phyloP scores from a whole-genome alignment of 2,797 vertebrate genomes.

The Sternarchorhynchus goeldii region DNA sequence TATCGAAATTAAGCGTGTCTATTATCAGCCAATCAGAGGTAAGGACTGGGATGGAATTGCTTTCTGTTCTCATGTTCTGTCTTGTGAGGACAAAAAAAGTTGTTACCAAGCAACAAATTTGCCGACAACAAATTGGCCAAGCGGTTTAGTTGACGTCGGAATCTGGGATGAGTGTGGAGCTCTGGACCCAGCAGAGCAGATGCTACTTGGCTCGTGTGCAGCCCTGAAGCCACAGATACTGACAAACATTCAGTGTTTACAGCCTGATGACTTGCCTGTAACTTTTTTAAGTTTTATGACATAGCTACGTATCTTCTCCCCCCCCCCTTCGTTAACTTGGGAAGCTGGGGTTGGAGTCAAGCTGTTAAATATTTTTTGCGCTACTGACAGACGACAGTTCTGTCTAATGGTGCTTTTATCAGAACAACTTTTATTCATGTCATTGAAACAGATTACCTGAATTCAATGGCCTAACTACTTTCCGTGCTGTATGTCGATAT shows the following conservation, averaged over 20 bases:
- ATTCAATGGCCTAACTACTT: too few relatives aligned
- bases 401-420: background rate
- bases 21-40: background rate
- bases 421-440: too few relatives aligned
- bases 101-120: conserved; percentile 6
- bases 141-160: background rate
- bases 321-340: background rate
- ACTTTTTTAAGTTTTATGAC: background rate
- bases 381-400: background rate
- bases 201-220: background rate
- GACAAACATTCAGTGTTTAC: background rate
- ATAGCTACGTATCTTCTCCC: background rate
- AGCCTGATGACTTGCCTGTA: background rate
- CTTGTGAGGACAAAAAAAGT: conserved; percentile 2
- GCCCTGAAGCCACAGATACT: conserved; percentile 1
- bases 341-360: background rate
- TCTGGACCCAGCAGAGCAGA: background rate
- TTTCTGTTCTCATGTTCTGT: background rate
- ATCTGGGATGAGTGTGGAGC: background rate
- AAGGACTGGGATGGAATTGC: conserved; percentile 31
- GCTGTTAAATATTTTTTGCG: conserved; percentile 8
- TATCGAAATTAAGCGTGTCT: conserved; percentile 5
- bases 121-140: conserved; percentile 1
- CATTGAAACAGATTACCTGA: too few relatives aligned
- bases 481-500: too few relatives aligned